Percentiles rank a stretch among this genome's conserved stretches.
These are phyloP conservation scores for Artemia sinica DNA, from an alignment of 2,888 invertebrate genomes.

Conservation along the genomic window DNA sequence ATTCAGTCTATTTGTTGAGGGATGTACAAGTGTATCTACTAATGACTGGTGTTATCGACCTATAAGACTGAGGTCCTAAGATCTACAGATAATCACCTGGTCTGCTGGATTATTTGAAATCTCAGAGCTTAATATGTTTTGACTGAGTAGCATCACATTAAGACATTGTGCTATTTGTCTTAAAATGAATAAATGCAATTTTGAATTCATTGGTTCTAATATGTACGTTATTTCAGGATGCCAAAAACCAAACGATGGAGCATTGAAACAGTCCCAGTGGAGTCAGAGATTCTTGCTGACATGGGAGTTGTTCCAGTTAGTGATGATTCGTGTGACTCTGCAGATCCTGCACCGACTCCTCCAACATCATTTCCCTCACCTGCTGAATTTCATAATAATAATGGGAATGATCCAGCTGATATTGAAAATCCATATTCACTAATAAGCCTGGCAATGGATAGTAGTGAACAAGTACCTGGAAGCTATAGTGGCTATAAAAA, in stretches of 20 bases:
- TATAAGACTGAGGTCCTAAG: no score
- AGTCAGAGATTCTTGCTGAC: neutral
- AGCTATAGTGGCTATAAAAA: constrained; percentile 9
- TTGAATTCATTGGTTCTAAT: no score
- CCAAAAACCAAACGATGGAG: constrained; percentile 10
- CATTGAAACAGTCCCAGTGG: constrained; percentile 1
- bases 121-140: no score
- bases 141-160: no score
- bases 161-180: no score
- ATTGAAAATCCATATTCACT: constrained; percentile 7
- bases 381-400: neutral
- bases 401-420: neutral
- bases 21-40: no score
- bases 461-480: neutral
- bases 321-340: constrained; percentile 4
- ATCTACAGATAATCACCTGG: no score
- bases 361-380: constrained; percentile 7
- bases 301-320: constrained; percentile 2
- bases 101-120: no score
- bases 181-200: no score
- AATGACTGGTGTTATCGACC: no score
- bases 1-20: no score
- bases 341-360: neutral
- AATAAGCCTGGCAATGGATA: neutral
- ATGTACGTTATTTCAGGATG: neutral